Base-by-base conservation (phyloP, 2,888 invertebrate genomes). In the Resseliella maxima region DNA sequence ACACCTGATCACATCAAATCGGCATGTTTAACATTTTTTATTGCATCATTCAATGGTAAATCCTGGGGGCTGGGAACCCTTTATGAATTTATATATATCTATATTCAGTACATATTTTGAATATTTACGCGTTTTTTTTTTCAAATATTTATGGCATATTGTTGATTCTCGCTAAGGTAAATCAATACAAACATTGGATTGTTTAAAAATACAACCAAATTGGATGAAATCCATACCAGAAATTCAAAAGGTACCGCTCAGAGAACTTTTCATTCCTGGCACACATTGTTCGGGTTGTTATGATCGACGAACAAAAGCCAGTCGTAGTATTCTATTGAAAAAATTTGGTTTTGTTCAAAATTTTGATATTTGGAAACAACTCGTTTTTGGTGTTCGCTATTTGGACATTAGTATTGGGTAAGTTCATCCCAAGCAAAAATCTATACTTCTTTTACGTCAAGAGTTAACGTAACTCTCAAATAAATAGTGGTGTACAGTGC, bases 381-480 rank as follows among this genome's bases (percentile, higher is more conserved):
- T 97, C n/a, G 94, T 96, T 0, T 95, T 95, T 89, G 97, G 97
- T 86, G 94, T 96, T 89, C 92, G 97, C 89, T 96, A 96, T 90
- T 92, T 97, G 86, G 96, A 97, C 90, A 93, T 97, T 86, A 93
- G 96, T 88, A 93, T 97, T 88, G 96, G 95, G 87, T 96, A 94
- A 90, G 95, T 85, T 5, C 41, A 41, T 41, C n/a, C n/a, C 5
- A 41, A 41, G 12, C 41, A 41, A 41, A 41, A 41, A 41, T 8
- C n/a, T n/a, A n/a, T n/a, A n/a, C n/a, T n/a, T n/a, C n/a, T n/a
- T n/a, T n/a, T n/a, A n/a, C n/a, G n/a, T n/a, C n/a, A n/a, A n/a
- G n/a, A n/a, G n/a, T n/a, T n/a, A n/a, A n/a, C n/a, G n/a, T n/a
- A n/a, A n/a, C n/a, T n/a, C n/a, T n/a, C n/a, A n/a, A n/a, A n/a